Conservation (phyloP, 1,140 invertebrate genomes). For the Drosophila baimaii region DNA sequence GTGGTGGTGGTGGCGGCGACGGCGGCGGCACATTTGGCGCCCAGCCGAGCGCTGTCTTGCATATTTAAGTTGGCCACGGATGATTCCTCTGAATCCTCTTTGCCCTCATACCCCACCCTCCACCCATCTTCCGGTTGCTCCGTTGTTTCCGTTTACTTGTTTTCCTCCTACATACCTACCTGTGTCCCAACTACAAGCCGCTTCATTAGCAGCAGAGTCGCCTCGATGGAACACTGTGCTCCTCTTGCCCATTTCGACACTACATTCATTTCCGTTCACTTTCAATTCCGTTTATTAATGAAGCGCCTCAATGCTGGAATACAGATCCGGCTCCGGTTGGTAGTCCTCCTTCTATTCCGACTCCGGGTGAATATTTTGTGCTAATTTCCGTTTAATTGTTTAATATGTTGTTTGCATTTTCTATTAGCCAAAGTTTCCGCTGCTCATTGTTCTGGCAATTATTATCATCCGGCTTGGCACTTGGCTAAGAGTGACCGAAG, state of each 20-base stretch:
- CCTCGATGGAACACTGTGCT: neutral
- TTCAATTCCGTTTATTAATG: conserved; percentile 69
- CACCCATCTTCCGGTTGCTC: conserved; percentile 35
- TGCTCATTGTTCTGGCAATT: conserved; percentile 68
- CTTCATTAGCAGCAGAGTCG: conserved; percentile 62
- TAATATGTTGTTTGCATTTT: conserved; percentile 81
- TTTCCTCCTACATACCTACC: conserved; percentile 48
- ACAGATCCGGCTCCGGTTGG: conserved; percentile 7
- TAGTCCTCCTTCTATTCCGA: neutral
- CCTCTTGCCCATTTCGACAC: conserved; percentile 35
- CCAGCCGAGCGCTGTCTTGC: conserved; percentile 72
- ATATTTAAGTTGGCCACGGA: conserved; percentile 69
- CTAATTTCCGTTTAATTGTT: conserved; percentile 83
- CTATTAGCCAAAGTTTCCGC: conserved; percentile 71
- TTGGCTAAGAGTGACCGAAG: conserved; percentile 5
- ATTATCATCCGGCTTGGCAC: conserved; percentile 39
- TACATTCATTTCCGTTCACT: conserved; percentile 72
- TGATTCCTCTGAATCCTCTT: neutral
- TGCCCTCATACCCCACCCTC: neutral
- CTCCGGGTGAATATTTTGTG: conserved; percentile 64
- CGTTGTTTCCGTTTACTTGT: conserved; percentile 66
- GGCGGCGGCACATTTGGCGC: conserved; percentile 76
- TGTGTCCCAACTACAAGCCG: conserved; percentile 27
- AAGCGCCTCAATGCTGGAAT: conserved; percentile 37
- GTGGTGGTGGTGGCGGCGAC: too few species aligned